phyloP scores from a whole-genome alignment of 2,888 invertebrate genomes.

The Cephus pygmeus region DNA sequence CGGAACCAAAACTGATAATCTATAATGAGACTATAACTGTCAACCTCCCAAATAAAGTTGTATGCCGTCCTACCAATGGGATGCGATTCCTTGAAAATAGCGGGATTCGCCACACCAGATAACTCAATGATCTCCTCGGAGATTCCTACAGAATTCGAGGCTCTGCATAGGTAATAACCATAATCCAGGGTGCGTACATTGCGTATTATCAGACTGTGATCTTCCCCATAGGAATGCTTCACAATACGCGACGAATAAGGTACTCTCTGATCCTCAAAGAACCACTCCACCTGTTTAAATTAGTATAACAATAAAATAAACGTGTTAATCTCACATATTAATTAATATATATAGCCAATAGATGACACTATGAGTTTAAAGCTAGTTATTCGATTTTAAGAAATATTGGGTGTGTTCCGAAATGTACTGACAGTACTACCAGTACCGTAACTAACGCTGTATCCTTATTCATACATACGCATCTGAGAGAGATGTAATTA shows the following conservation, averaged over 20 bases:
- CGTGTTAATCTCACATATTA: background rate
- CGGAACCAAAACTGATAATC: conserved; percentile 73
- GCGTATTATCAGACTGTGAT: conserved; percentile 76
- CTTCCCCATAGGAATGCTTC: conserved; percentile 69
- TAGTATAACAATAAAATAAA: conserved; percentile 3
- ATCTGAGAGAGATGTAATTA: no score
- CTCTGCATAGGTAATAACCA: conserved; percentile 83
- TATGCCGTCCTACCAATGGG: conserved; percentile 70
- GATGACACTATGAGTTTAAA: no score
- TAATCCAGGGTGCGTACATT: conserved; percentile 77
- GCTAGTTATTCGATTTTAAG: no score
- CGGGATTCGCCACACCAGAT: conserved; percentile 79
- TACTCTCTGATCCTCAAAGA: conserved; percentile 48
- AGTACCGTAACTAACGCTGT: no score
- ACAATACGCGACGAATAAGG: conserved; percentile 54
- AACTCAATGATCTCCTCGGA: conserved; percentile 78
- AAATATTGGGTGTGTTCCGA: no score
- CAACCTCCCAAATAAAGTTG: conserved; percentile 85
- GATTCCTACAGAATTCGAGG: conserved; percentile 79
- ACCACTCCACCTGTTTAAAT: conserved; percentile 61
- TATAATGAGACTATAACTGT: conserved; percentile 82
- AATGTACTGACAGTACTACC: no score
- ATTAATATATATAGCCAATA: background rate
- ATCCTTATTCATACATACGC: no score
- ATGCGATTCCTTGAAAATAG: conserved; percentile 73